Evolutionary conservation across 2,888 invertebrate species (phyloP), one percentile per base, ranked within the genome.

Genomic region (Vandiemenella viatica): DNA sequence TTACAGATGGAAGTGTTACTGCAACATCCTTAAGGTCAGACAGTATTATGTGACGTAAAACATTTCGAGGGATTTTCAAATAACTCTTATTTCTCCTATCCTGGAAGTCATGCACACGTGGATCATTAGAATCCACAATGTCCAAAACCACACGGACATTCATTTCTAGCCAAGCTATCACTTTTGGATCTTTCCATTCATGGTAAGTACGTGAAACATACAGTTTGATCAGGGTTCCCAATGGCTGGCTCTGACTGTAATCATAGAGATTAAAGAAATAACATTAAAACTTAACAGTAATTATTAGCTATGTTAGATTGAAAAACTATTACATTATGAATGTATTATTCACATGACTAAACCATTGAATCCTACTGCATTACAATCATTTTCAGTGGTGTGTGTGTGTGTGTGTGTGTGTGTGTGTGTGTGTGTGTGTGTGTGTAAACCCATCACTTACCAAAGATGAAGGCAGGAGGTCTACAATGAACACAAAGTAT

Each of bases 171-270:
- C 88, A 90, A 1, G 74, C 70, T 45, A 89, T 61, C 45, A 84
- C 72, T 52, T 78, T 79, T 16, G 75, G 68, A 56, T 84, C 81
- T 60, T 85, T 84, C 89, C 90, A 91, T 44, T 87, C 70, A 46
- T 82, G 76, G 61, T 77, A 79, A 56, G 77, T 77, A 43, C 88
- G 74, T 48, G 76, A 77, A 15, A 86, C 73, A 61, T 88, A 90
- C 53, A 91, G 67, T 37, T 74, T 71, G 52, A 82, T 73, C 45
- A 90, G 64, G 59, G 85, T 80, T 54, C 75, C 74, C 50, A 90
- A 64, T 7, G 84, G 74, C 22, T 72, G 67, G 6, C 63, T 63
- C 66, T 79, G 77, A 54, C 77, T 77, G 60, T 60, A 72, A 63
- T 63, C 64, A 10, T 21, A n/a, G n/a, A n/a, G n/a, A n/a, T n/a